Evolutionary conservation across 1,140 invertebrate genomes (phyloP).

Genomic region (Zaprionus taronus): DNA sequence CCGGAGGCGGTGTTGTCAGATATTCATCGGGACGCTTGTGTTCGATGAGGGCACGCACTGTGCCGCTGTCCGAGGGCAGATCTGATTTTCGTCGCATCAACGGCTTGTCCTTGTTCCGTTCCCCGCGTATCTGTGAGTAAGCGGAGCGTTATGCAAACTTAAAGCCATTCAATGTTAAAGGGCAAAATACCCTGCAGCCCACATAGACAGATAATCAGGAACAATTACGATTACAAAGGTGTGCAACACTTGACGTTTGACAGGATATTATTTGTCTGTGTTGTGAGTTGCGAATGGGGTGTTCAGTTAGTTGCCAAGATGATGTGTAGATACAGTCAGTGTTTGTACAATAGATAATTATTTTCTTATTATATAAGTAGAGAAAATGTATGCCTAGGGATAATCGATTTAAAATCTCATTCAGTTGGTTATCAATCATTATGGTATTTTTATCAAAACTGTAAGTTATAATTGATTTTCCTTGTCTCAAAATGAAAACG

Average conservation of each 20-base stretch:
- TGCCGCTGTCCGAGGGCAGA: constrained; percentile 95
- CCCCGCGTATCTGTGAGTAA: constrained; percentile 73
- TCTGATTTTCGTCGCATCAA: constrained; percentile 97
- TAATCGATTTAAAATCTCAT: neutral
- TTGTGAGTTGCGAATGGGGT: constrained; percentile 12
- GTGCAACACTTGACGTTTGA: constrained; percentile 33
- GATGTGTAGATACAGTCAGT: neutral
- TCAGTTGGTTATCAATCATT: neutral
- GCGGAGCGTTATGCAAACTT: constrained; percentile 58
- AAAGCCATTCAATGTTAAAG: constrained; percentile 32
- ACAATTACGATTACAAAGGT: constrained; percentile 32
- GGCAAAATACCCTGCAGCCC: constrained; percentile 9
- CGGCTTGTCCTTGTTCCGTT: constrained; percentile 92
- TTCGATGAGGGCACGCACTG: constrained; percentile 94
- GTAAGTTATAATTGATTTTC: too few species aligned
- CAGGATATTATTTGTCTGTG: constrained; percentile 20
- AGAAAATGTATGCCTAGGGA: neutral
- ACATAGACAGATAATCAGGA: constrained; percentile 21
- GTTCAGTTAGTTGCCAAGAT: constrained; percentile 22
- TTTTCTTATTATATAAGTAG: neutral
- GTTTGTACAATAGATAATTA: neutral
- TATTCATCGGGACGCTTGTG: constrained; percentile 96
- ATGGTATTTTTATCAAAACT: neutral
- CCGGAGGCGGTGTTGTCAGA: constrained; percentile 91
- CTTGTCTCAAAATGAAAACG: neutral